Evolutionary conservation across 2,888 invertebrate species (phyloP).

Genomic region (Papilio demoleus): DNA sequence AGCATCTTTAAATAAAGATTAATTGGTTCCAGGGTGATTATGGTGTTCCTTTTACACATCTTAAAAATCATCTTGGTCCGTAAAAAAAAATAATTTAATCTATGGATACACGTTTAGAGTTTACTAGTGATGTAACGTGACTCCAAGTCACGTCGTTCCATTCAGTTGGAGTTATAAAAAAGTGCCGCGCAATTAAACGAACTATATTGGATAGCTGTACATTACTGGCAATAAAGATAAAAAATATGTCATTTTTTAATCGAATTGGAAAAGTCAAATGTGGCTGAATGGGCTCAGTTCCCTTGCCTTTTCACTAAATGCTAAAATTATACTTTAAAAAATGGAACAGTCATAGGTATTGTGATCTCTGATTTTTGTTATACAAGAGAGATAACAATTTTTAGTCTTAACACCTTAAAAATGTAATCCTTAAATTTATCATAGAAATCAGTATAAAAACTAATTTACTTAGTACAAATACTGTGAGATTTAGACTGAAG

Average conservation of each 20-base stretch:
- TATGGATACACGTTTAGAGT: conserved; percentile 10
- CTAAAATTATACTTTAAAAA: too few species aligned
- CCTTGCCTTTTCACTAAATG: too few species aligned
- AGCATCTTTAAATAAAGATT: too few species aligned
- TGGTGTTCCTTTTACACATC: too few species aligned
- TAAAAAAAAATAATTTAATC: conserved; percentile 15
- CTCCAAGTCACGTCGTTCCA: conserved; percentile 30
- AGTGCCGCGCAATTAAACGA: conserved; percentile 29
- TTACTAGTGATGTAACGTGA: conserved; percentile 30
- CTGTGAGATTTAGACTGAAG: conserved; percentile 8
- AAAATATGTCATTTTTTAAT: not conserved
- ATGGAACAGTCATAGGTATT: too few species aligned
- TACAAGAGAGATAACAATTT: too few species aligned
- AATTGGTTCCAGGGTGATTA: too few species aligned
- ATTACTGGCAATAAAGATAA: conserved; percentile 6
- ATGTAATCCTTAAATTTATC: not conserved
- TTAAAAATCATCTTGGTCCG: too few species aligned
- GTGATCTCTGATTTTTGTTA: too few species aligned
- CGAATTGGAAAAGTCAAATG: not conserved
- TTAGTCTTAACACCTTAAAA: too few species aligned
- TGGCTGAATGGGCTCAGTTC: too few species aligned
- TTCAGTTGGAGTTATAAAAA: conserved; percentile 27
- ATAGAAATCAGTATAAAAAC: not conserved
- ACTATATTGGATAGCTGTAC: conserved; percentile 23
- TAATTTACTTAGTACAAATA: not conserved